Evolutionary conservation across 1,140 invertebrate genomes (phyloP), one percentile per base, ranked within the genome.

Genomic region (Euglossa dilemma): DNA sequence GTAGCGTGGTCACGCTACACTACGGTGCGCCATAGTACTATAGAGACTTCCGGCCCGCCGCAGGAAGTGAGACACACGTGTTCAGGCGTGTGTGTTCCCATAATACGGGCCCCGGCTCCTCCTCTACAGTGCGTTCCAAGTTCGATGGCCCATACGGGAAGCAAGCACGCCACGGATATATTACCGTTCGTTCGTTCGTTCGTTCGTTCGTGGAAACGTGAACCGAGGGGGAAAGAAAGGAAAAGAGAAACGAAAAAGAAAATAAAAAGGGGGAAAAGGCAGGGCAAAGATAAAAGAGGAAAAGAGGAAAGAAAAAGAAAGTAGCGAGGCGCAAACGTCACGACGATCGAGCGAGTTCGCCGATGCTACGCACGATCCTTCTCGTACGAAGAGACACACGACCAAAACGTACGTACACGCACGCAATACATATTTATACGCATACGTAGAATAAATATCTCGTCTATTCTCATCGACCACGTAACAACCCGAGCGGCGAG

Each of bases 61-160:
- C 92, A 93, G 93, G 93, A 94, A 94, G 92, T 90, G 91, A 91
- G 90, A 92, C 92, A 93, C 93, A 93, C 93, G 93, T 94, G 93
- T 93, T 92, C 90, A 89, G 87, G 75, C 91, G 88, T 91, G 89
- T 90, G 91, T 91, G 90, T 92, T 92, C 87, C 91, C 90, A 91
- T 90, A 88, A 90, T 91, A 87, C 87, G 77, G 87, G 61, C 63
- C 59, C 23, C 59, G 57, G 45, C 74, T 85, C 76, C 83, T 79
- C 59, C 61, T 83, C 75, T 89, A 85, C 83, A 88, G 84, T 67
- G 64, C 80, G 87, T 64, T 75, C 28, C 84, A 88, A 76, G 82
- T 88, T 88, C 81, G 78, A 84, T 61, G 78, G 81, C 57, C 64
- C 81, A 16, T 71, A 73, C 84, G 57, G 59, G 71, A 59, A 87